Evolutionary conservation across 2,888 invertebrate genomes (phyloP).

Genomic region (Tridacna crocea): DNA sequence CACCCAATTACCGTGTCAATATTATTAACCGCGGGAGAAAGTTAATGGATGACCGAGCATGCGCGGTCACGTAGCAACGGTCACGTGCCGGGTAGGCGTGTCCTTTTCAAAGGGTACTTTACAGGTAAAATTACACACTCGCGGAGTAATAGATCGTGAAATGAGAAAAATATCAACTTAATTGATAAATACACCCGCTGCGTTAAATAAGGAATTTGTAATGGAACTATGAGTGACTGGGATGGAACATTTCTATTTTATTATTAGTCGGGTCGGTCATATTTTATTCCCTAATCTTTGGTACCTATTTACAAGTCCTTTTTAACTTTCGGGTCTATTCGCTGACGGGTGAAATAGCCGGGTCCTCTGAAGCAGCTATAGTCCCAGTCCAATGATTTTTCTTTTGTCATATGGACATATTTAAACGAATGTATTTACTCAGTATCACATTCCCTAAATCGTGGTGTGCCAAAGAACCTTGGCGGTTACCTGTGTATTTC

Average conservation of each 20-base stretch:
- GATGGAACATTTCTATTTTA: neutral
- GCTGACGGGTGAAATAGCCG: too few species aligned
- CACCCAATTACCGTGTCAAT: conserved; percentile 53
- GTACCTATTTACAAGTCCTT: too few species aligned
- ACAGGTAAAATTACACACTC: conserved; percentile 54
- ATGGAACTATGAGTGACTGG: conserved; percentile 14
- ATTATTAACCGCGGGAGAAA: conserved; percentile 48
- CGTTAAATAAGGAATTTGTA: conserved; percentile 25
- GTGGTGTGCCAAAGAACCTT: too few species aligned
- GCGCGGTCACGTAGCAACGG: conserved; percentile 60
- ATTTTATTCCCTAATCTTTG: too few species aligned
- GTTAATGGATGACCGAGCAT: conserved; percentile 65
- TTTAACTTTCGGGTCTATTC: too few species aligned
- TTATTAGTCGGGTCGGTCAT: too few species aligned
- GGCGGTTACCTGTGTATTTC: too few species aligned
- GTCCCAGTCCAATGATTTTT: too few species aligned
- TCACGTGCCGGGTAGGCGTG: conserved; percentile 61
- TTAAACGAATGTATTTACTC: too few species aligned
- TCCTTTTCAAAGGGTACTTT: conserved; percentile 45
- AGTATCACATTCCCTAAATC: too few species aligned
- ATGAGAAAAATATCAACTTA: conserved; percentile 40
- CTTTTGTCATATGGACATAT: too few species aligned
- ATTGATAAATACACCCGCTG: conserved; percentile 21
- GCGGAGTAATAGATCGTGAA: conserved; percentile 63
- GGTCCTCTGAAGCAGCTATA: too few species aligned